phyloP scores from a whole-genome alignment of 2,113 vertebrate species.

The Daubentonia madagascariensis region DNA sequence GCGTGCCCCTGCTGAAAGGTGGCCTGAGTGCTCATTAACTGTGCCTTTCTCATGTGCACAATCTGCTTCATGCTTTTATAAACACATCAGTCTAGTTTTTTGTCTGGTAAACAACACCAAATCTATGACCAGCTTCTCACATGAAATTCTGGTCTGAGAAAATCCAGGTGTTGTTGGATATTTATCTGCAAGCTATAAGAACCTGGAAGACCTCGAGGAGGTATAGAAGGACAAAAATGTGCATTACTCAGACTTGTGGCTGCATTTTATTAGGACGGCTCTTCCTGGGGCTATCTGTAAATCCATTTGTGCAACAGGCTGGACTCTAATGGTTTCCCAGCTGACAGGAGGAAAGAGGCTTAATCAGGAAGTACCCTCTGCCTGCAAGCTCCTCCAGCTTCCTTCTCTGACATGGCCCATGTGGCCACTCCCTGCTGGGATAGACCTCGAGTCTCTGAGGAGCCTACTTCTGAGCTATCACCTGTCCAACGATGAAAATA shows the following conservation, averaged over 20 bases:
- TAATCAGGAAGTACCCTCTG: not conserved
- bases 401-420: not conserved
- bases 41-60: accelerated
- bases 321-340: not conserved
- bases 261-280: not conserved
- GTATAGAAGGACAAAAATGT: not conserved
- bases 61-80: not conserved
- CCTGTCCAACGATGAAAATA: not conserved
- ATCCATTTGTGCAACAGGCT: not conserved
- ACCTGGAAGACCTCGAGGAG: not conserved
- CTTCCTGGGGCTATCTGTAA: not conserved
- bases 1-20: not conserved
- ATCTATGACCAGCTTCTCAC: not conserved
- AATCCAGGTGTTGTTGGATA: not conserved
- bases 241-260: not conserved
- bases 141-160: not conserved
- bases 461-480: not conserved
- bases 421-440: not conserved
- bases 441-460: not conserved
- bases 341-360: not conserved
- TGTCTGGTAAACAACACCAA: not conserved
- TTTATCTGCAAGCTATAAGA: not conserved
- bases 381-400: not conserved
- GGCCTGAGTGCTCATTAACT: not conserved
- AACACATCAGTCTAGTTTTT: not conserved